Evolutionary conservation across 2,888 invertebrate species (phyloP).

Genomic region (Pherbina coryleti): DNA sequence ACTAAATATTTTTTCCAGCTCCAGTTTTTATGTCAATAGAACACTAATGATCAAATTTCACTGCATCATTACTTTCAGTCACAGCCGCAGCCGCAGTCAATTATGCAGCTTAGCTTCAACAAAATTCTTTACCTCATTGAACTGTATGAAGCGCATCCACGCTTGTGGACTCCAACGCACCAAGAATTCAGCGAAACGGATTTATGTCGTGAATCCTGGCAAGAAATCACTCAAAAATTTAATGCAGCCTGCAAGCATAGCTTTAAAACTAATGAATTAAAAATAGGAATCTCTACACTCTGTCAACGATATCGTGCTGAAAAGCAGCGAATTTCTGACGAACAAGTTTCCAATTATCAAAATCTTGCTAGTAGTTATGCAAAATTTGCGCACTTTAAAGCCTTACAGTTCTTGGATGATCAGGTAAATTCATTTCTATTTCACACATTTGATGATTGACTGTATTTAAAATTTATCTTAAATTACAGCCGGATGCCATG

Average conservation of each 20-base stretch:
- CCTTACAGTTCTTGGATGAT: constrained; percentile 56
- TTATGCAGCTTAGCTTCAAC: constrained; percentile 51
- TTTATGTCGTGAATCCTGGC: constrained; percentile 57
- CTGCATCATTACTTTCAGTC: neutral
- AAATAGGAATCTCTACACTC: constrained; percentile 58
- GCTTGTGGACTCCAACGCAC: constrained; percentile 60
- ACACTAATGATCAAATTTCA: no score
- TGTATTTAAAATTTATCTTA: neutral
- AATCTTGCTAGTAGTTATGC: constrained; percentile 37
- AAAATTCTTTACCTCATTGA: constrained; percentile 56
- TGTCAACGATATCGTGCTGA: constrained; percentile 61
- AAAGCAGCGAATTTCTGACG: constrained; percentile 55
- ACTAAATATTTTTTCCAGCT: no score
- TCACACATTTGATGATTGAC: neutral
- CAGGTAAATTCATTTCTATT: constrained; percentile 37
- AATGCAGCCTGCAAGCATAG: constrained; percentile 52
- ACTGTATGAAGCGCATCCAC: constrained; percentile 55
- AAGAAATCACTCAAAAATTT: constrained; percentile 54
- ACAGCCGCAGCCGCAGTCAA: constrained; percentile 47
- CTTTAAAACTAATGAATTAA: constrained; percentile 57
- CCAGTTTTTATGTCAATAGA: no score
- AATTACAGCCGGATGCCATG: constrained; percentile 51
- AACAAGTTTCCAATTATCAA: constrained; percentile 52
- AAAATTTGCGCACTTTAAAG: constrained; percentile 57
- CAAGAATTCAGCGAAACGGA: constrained; percentile 56